Evolutionary conservation across 1,140 invertebrate genomes (phyloP).

Genomic region (Liolophura sinensis): DNA sequence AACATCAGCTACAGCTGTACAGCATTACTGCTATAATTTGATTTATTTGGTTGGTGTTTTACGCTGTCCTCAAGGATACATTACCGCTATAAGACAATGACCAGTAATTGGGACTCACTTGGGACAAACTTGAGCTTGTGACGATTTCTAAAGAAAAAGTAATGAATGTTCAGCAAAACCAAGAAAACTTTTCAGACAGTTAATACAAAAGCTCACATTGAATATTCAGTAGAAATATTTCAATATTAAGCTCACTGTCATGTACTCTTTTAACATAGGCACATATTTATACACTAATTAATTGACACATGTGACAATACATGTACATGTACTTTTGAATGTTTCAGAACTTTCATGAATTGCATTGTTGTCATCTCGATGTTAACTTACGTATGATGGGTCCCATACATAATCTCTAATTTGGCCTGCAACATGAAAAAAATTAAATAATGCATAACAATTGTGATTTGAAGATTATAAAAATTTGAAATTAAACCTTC

Average conservation of each 20-base stretch:
- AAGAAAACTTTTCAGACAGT: too few relatives aligned
- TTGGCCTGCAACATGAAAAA: constrained; percentile 44
- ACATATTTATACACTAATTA: constrained; percentile 11
- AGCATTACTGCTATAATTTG: not conserved
- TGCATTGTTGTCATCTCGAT: constrained; percentile 15
- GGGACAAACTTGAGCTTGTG: not conserved
- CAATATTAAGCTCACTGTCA: not conserved
- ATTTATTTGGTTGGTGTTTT: not conserved
- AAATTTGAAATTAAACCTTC: too few relatives aligned
- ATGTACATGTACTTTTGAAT: constrained; percentile 70
- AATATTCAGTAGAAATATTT: not conserved
- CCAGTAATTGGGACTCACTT: not conserved
- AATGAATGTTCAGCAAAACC: constrained; percentile 4
- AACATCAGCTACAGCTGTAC: not conserved
- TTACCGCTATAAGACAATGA: too few relatives aligned
- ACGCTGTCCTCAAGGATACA: too few relatives aligned
- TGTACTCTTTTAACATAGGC: not conserved
- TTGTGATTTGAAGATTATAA: constrained; percentile 8
- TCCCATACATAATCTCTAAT: constrained; percentile 72
- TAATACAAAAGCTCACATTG: not conserved
- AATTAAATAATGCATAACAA: constrained; percentile 5
- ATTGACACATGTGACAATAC: constrained; percentile 81
- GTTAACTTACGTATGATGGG: constrained; percentile 79
- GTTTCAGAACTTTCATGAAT: constrained; percentile 38
- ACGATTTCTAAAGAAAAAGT: not conserved